Base-by-base conservation (phyloP, 2,113 vertebrate species). In the Chaetorhynchus papuensis region DNA sequence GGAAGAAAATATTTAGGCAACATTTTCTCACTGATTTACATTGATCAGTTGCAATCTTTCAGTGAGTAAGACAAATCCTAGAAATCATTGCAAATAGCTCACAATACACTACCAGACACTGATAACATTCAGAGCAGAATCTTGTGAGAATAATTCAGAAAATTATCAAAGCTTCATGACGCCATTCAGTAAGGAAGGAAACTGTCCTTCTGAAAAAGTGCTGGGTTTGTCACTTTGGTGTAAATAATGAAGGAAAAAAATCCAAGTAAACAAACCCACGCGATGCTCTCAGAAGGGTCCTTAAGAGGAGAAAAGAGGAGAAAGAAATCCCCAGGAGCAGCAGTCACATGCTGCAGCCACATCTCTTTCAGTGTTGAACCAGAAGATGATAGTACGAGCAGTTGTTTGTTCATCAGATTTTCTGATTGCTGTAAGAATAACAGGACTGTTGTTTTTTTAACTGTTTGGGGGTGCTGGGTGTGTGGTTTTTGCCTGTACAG, bases 401-500 rank as follows among this genome's bases (percentile, higher is more conserved):
- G 14, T 16, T 61, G n/a, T 77, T 86, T 10, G 5, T 72, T 68
- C 56, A n/a, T 50, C 14, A 44, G 5, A n/a, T 75, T 89, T 89
- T 89, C 39, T 89, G 21, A 30, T 64, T 72, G 13, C 35, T 76
- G 0, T 57, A 53, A 66, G 27, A 64, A 21, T 42, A 68, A 45
- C 7, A 10, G 44, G 18, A 27, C 21, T 72, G 10, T 30, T 79
- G 8, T 72, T 74, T 54, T 69, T 69, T 28, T 15, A 60, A 70
- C 54, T 50, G 17, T 49, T 49, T 21, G 59, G 19, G 12, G 7
- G 2, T 26, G 69, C 23, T 18, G 24, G 3, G 6, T 68, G 17
- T 92, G 8, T 80, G 7, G 57, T 93, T 96, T 96, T 49, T 84
- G 33, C 45, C 57, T 93, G 53, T 52, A 8, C 76, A 99, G 99